A percentile compares a stretch with the other conserved stretches of the same genome.
Conservation (phyloP, 2,888 invertebrate species). For the Meiosimyza platycephala region DNA sequence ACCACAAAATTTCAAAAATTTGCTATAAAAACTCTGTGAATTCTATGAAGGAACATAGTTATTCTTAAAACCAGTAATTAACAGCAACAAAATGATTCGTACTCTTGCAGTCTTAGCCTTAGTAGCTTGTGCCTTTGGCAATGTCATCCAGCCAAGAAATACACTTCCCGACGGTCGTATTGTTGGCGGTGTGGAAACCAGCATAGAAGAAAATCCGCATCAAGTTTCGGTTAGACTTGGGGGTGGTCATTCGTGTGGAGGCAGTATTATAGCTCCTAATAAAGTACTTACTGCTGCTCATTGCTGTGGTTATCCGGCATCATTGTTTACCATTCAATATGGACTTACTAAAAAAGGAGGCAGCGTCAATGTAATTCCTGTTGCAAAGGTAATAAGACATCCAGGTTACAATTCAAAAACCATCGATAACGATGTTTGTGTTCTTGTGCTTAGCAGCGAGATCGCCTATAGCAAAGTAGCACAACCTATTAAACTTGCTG, state of each 20-base stretch:
- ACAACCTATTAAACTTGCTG: conserved; percentile 72
- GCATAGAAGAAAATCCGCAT: conserved; percentile 38
- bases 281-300: conserved; percentile 57
- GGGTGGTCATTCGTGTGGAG: conserved; percentile 51
- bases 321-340: conserved; percentile 37
- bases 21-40: too few species aligned
- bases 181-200: conserved; percentile 44
- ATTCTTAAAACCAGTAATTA: too few species aligned
- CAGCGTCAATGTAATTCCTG: conserved; percentile 23
- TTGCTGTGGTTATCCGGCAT: conserved; percentile 41
- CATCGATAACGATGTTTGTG: conserved; percentile 41
- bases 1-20: too few species aligned
- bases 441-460: background rate
- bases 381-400: conserved; percentile 27
- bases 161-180: conserved; percentile 42
- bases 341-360: conserved; percentile 33
- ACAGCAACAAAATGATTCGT: conserved; percentile 5
- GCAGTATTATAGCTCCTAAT: conserved; percentile 49
- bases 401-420: conserved; percentile 29
- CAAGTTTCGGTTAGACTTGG: conserved; percentile 42
- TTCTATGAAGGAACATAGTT: too few species aligned
- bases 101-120: background rate
- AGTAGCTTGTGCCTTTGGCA: conserved; percentile 6
- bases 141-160: conserved; percentile 9
- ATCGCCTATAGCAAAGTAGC: conserved; percentile 54